These are phyloP conservation scores for Gobionotothen gibberifrons DNA, from an alignment of 2,797 vertebrate genomes.

Conservation along the genomic window DNA sequence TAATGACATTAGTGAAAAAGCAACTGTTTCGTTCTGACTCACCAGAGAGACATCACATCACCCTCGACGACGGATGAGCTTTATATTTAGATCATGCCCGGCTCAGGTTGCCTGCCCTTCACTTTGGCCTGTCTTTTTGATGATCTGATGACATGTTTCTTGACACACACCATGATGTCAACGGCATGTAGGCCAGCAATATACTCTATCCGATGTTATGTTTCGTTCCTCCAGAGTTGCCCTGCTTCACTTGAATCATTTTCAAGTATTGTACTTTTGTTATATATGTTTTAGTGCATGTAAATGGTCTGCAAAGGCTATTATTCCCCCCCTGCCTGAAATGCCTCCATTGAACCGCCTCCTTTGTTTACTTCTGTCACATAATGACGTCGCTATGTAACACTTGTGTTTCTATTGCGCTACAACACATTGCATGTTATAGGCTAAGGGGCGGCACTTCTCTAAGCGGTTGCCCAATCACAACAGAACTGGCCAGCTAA, in stretches of 20 bases:
- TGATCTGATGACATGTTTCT: conserved; percentile 39
- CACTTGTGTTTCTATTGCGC: too few species aligned
- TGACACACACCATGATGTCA: neutral
- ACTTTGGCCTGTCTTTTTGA: conserved; percentile 24
- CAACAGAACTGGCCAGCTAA: too few species aligned
- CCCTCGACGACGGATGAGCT: conserved; percentile 44
- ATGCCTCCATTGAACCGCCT: too few species aligned
- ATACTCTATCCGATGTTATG: neutral
- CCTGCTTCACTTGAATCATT: conserved; percentile 11
- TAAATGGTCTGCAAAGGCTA: too few species aligned
- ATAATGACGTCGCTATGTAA: too few species aligned
- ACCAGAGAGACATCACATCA: conserved; percentile 32
- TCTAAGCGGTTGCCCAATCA: too few species aligned
- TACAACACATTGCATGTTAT: too few species aligned
- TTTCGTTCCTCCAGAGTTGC: conserved; percentile 2
- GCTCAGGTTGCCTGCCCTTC: conserved; percentile 60
- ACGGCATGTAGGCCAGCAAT: conserved; percentile 1
- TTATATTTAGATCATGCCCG: conserved; percentile 65
- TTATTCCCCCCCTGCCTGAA: too few species aligned
- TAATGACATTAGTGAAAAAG: conserved; percentile 32
- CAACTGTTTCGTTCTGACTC: conserved; percentile 51
- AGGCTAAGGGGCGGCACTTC: too few species aligned
- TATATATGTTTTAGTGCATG: too few species aligned
- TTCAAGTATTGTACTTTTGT: too few species aligned
- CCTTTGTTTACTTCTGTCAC: too few species aligned